Conservation (phyloP, 2,797 vertebrate genomes). For the Hemitrygon akajei region DNA sequence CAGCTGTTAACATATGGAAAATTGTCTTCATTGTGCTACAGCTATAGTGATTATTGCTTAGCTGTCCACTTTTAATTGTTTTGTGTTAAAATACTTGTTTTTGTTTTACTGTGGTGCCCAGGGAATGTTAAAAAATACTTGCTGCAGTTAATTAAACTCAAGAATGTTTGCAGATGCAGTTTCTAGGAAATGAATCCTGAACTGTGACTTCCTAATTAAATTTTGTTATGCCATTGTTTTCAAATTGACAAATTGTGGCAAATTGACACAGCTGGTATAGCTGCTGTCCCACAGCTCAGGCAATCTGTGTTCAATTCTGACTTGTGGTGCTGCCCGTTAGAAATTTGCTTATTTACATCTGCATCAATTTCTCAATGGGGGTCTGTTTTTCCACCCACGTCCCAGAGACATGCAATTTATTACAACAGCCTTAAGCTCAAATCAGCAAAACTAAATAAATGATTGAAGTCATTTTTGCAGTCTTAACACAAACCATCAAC, state of each 20-base stretch:
- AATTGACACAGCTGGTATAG: too few relatives aligned
- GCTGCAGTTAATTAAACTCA: not conserved
- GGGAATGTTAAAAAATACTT: not conserved
- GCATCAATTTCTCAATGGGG: too few relatives aligned
- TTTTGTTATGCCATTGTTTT: too few relatives aligned
- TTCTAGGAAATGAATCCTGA: not conserved
- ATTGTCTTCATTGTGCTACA: not conserved
- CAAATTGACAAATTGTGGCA: too few relatives aligned
- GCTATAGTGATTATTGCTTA: not conserved
- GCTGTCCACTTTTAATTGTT: not conserved
- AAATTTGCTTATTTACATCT: too few relatives aligned
- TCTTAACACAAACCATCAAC: not conserved
- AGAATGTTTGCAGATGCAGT: not conserved
- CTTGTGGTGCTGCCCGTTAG: too few relatives aligned
- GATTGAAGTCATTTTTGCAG: not conserved
- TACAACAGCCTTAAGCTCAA: not conserved
- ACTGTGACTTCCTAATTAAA: too few relatives aligned
- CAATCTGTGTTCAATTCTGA: too few relatives aligned
- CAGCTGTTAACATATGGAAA: not conserved
- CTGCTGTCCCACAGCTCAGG: too few relatives aligned
- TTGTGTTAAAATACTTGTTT: not conserved
- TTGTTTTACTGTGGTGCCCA: not conserved
- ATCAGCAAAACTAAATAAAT: not conserved
- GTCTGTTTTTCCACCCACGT: too few relatives aligned
- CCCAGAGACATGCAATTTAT: too few relatives aligned